Evolutionary conservation across 2,888 invertebrate species (phyloP).

Genomic region (Epirrita christyi): DNA sequence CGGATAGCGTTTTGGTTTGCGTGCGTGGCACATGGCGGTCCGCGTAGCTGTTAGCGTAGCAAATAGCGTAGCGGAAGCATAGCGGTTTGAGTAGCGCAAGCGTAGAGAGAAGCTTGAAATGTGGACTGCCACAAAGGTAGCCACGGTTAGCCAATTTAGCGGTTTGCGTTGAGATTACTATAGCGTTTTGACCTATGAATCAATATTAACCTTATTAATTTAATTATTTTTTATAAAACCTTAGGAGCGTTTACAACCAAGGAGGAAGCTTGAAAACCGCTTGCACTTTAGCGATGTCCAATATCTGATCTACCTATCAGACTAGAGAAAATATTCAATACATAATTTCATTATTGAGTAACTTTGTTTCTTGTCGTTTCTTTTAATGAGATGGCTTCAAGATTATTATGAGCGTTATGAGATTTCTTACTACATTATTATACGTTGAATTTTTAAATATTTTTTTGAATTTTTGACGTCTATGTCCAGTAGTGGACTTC

Average conservation of each 20-base stretch:
- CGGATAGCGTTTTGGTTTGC: no score
- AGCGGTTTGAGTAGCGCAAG: no score
- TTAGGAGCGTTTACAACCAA: not conserved
- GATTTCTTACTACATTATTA: slow-evolving; percentile 23
- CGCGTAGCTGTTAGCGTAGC: no score
- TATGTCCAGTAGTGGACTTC: no score
- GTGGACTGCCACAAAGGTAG: slow-evolving; percentile 42
- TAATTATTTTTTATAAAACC: no score
- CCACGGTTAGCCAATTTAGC: slow-evolving; percentile 35
- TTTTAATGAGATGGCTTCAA: slow-evolving; percentile 30
- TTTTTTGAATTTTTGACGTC: no score
- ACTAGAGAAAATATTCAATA: slow-evolving; percentile 48
- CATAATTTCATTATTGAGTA: slow-evolving; percentile 49
- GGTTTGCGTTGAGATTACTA: not conserved
- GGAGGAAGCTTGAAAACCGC: slow-evolving; percentile 9
- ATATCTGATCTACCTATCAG: slow-evolving; percentile 37
- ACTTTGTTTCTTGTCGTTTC: slow-evolving; percentile 37
- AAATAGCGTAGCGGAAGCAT: no score
- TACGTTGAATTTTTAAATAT: no score
- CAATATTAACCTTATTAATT: no score
- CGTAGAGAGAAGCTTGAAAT: no score
- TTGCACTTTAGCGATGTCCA: slow-evolving; percentile 22
- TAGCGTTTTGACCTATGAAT: not conserved
- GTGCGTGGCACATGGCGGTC: no score
- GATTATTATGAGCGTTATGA: slow-evolving; percentile 24